These are phyloP conservation scores for Bombus ignitus DNA, from an alignment of 1,140 invertebrate genomes.

Conservation along the genomic window DNA sequence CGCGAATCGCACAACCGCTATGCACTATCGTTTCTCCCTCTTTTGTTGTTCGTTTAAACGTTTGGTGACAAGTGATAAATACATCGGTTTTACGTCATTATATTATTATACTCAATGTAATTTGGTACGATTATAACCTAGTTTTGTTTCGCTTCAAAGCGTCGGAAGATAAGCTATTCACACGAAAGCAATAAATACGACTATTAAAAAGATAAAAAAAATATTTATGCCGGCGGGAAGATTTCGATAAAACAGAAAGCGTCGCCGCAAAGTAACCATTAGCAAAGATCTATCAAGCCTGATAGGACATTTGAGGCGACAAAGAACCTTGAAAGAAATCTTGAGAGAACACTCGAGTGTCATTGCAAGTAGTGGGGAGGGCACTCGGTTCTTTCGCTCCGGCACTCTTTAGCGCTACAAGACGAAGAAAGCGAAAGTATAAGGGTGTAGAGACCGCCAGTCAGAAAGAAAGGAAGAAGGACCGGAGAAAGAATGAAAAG, in stretches of 20 bases:
- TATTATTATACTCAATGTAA: too few species aligned
- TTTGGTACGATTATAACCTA: not conserved
- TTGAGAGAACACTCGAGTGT: constrained; percentile 65
- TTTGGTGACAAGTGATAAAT: too few species aligned
- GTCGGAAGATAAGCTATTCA: not conserved
- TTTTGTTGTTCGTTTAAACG: not conserved
- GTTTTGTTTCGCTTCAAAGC: not conserved
- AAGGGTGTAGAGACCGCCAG: constrained; percentile 45
- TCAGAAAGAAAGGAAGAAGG: constrained; percentile 59
- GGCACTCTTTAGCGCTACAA: constrained; percentile 39
- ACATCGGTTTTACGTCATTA: too few species aligned
- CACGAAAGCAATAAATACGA: not conserved
- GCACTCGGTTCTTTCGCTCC: constrained; percentile 49
- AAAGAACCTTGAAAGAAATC: constrained; percentile 68
- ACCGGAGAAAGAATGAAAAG: constrained; percentile 42
- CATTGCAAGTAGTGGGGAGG: constrained; percentile 57
- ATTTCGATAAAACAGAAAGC: constrained; percentile 26
- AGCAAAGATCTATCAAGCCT: constrained; percentile 70
- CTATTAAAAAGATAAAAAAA: not conserved
- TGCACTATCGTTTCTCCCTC: not conserved
- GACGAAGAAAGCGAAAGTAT: constrained; percentile 54
- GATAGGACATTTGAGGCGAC: constrained; percentile 65
- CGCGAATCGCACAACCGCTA: too few species aligned
- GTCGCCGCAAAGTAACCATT: constrained; percentile 68
- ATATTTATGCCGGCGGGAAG: not conserved